These are phyloP conservation scores for Lasioglossum albipes DNA, from an alignment of 1,140 invertebrate genomes.

Conservation along the genomic window DNA sequence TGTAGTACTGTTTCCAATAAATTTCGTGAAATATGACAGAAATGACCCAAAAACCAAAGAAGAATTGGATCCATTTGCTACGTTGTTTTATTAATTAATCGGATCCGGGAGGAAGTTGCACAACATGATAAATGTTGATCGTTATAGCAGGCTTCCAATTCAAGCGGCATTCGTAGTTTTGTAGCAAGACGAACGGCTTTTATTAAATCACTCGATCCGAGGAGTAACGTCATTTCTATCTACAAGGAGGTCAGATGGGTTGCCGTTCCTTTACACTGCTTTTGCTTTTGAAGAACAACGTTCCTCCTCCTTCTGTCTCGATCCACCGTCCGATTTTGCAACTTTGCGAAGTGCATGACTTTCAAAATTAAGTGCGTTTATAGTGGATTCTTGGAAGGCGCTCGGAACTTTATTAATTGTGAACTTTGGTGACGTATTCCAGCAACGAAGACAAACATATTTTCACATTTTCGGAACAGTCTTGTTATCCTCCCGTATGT, in stretches of 20 bases:
- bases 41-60: neutral
- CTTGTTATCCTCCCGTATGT: no score
- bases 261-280: conserved; percentile 2
- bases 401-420: neutral
- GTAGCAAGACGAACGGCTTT: conserved; percentile 26
- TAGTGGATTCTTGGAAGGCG: no score
- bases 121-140: neutral
- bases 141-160: conserved; percentile 16
- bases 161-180: neutral
- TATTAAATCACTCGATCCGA: conserved; percentile 43
- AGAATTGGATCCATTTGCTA: neutral
- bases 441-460: neutral
- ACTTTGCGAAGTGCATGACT: neutral
- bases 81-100: neutral
- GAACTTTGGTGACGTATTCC: neutral
- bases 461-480: no score
- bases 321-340: no score
- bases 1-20: neutral
- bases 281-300: neutral
- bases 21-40: neutral
- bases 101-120: neutral
- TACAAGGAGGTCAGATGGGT: conserved; percentile 27
- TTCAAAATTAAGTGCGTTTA: neutral
- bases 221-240: conserved; percentile 42
- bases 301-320: neutral